Conservation (phyloP, 1,140 invertebrate species). For the Sinella curviseta region DNA sequence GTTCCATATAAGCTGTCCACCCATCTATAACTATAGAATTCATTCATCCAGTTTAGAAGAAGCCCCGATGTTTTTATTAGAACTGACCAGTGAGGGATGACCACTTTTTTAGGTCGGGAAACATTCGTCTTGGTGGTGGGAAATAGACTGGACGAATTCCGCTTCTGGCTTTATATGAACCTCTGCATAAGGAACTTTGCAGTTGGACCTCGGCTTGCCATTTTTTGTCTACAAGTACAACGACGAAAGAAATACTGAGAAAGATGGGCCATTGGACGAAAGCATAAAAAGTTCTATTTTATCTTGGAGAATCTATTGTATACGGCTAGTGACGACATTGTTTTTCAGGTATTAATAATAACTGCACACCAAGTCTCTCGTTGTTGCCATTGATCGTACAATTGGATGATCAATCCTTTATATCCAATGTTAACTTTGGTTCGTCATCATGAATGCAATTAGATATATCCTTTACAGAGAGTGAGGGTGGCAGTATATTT, state of each 20-base stretch:
- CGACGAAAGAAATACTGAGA: background rate
- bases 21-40: no score
- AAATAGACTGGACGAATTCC: constrained; percentile 8
- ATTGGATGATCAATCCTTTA: background rate
- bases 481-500: no score
- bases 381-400: background rate
- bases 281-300: background rate
- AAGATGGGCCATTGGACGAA: background rate
- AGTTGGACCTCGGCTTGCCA: background rate
- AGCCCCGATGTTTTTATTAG: no score
- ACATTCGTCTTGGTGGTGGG: constrained; percentile 5
- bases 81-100: background rate
- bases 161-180: background rate
- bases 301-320: background rate
- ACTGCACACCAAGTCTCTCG: constrained; percentile 18
- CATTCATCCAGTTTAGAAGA: no score
- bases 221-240: background rate
- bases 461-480: no score
- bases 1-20: no score
- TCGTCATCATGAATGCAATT: no score
- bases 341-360: background rate
- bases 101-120: constrained; percentile 11
- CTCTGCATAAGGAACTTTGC: background rate
- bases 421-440: background rate
- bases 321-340: constrained; percentile 7